These are phyloP conservation scores for Cyrtorhinus lividipennis DNA, from an alignment of 1,140 invertebrate species.

Conservation along the genomic window DNA sequence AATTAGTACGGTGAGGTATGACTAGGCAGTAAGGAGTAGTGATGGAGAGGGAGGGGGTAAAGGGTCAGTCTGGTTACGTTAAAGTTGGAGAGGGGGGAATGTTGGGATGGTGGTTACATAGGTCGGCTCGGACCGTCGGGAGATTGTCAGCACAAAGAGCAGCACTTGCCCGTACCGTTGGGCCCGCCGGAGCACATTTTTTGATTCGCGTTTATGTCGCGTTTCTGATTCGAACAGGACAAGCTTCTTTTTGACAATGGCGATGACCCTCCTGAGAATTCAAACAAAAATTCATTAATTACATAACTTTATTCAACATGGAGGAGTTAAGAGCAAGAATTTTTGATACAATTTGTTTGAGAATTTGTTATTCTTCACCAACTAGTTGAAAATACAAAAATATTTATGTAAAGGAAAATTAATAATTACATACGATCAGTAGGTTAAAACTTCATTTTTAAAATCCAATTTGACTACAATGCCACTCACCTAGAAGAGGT, in stretches of 20 bases:
- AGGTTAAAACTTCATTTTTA: not conserved
- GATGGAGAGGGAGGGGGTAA: not conserved
- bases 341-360: no score
- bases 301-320: not conserved
- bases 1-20: no score
- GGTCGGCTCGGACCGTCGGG: not conserved
- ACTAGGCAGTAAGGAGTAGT: no score
- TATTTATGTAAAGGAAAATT: no score
- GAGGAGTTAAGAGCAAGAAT: no score
- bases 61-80: not conserved
- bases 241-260: not conserved
- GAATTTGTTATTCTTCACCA: no score
- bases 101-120: not conserved
- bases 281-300: not conserved
- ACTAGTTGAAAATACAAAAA: no score
- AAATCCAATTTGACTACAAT: not conserved
- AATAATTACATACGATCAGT: no score
- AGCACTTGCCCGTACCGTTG: not conserved
- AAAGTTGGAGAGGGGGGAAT: not conserved
- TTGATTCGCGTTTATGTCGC: slow-evolving; percentile 2
- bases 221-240: not conserved
- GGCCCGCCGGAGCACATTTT: not conserved
- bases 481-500: slow-evolving; percentile 17
- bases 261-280: not conserved
- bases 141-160: not conserved